These are phyloP conservation scores for Falco concolor DNA, from an alignment of 2,797 vertebrate genomes.

Conservation along the genomic window DNA sequence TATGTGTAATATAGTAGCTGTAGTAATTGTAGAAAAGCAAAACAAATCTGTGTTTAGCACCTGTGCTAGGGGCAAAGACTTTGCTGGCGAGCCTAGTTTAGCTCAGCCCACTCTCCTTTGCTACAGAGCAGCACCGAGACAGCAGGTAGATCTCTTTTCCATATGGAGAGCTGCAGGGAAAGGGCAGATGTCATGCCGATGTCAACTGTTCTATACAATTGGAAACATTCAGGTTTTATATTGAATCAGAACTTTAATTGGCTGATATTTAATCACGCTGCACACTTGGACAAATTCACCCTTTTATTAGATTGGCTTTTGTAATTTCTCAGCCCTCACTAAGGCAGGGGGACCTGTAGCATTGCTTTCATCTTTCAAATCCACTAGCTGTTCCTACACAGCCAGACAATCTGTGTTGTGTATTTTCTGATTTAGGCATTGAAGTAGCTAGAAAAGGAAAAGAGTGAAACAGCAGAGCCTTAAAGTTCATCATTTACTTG, in stretches of 20 bases:
- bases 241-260: conserved; percentile 37
- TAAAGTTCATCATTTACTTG: background rate
- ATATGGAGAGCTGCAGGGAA: conserved; percentile 12
- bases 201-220: conserved; percentile 49
- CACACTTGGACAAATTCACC: conserved; percentile 16
- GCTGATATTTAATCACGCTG: background rate
- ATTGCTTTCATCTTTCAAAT: background rate
- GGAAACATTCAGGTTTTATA: conserved; percentile 29
- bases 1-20: background rate
- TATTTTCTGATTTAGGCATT: background rate
- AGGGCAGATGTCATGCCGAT: conserved; percentile 37
- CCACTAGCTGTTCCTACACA: background rate
- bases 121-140: background rate
- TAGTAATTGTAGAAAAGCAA: background rate
- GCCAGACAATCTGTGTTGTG: background rate
- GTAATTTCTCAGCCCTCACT: background rate
- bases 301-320: conserved; percentile 20
- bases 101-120: background rate
- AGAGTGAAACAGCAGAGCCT: background rate
- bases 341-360: background rate
- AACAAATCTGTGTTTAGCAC: background rate
- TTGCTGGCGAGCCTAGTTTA: background rate
- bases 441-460: background rate
- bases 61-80: background rate
- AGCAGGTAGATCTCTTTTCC: conserved; percentile 18